Conservation (phyloP, 1,140 invertebrate genomes). For the Pseudachorutes palmiensis region DNA sequence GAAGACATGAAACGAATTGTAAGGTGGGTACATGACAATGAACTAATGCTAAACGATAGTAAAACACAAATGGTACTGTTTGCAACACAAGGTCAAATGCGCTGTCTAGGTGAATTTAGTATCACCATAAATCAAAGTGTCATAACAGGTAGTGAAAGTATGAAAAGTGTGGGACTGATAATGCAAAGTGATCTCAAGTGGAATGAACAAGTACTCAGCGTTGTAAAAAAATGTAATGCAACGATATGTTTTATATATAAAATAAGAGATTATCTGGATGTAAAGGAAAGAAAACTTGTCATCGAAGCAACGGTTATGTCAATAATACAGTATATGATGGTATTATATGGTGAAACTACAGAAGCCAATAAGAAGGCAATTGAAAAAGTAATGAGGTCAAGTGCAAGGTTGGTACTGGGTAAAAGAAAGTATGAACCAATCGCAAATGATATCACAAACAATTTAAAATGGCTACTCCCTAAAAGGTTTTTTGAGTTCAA, state of each 20-base stretch:
- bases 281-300: not conserved
- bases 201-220: not conserved
- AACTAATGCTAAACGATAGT: not conserved
- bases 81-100: not conserved
- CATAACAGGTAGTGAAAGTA: not conserved
- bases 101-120: not conserved
- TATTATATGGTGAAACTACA: not conserved
- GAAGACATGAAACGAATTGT: not conserved
- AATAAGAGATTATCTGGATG: not conserved
- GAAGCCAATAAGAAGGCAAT: not conserved
- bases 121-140: not conserved
- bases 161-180: not conserved
- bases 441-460: not conserved
- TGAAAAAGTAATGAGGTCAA: not conserved
- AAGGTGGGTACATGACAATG: not conserved
- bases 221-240: not conserved
- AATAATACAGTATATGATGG: not conserved
- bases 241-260: not conserved
- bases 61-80: conserved; percentile 1
- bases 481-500: not conserved
- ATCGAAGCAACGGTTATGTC: not conserved
- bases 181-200: not conserved
- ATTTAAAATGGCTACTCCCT: not conserved
- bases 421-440: not conserved
- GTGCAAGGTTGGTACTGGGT: not conserved